These are phyloP conservation scores for Araneus ventricosus DNA, from an alignment of 1,140 invertebrate genomes.

Conservation along the genomic window DNA sequence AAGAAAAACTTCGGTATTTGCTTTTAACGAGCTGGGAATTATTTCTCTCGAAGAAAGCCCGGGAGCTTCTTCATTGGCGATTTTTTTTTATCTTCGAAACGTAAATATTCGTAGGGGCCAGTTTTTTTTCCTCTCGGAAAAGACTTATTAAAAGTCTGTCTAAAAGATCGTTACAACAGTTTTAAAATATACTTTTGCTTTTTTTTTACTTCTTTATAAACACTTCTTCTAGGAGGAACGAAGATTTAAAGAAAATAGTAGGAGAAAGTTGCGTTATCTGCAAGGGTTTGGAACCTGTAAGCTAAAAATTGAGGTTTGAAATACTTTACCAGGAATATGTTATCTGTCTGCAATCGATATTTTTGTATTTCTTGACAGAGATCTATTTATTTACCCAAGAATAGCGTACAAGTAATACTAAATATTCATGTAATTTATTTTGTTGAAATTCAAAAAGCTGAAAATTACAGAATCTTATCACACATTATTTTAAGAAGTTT, in stretches of 20 bases:
- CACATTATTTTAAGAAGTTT: too few relatives aligned
- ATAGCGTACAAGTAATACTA: too few relatives aligned
- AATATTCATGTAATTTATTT: too few relatives aligned
- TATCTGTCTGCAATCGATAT: too few relatives aligned
- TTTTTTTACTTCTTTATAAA: not conserved
- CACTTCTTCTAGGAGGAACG: not conserved
- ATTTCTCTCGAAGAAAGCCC: not conserved
- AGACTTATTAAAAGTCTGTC: conserved; percentile 4
- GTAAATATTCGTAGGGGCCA: not conserved
- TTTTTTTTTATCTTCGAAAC: not conserved
- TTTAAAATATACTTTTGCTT: not conserved
- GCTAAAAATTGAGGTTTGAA: too few relatives aligned
- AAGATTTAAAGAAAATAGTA: not conserved
- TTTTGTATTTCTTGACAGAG: too few relatives aligned
- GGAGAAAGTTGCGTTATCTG: too few relatives aligned
- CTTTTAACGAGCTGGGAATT: conserved; percentile 52
- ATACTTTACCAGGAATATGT: too few relatives aligned
- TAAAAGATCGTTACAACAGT: not conserved
- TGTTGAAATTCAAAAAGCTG: too few relatives aligned
- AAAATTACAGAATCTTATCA: too few relatives aligned
- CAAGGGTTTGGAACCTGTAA: too few relatives aligned
- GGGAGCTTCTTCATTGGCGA: not conserved
- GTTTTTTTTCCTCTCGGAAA: not conserved
- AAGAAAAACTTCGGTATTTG: conserved; percentile 30
- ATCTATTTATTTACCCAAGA: too few relatives aligned